These are phyloP conservation scores for Heliconius ethilla DNA, from an alignment of 2,888 invertebrate species.

Conservation along the genomic window DNA sequence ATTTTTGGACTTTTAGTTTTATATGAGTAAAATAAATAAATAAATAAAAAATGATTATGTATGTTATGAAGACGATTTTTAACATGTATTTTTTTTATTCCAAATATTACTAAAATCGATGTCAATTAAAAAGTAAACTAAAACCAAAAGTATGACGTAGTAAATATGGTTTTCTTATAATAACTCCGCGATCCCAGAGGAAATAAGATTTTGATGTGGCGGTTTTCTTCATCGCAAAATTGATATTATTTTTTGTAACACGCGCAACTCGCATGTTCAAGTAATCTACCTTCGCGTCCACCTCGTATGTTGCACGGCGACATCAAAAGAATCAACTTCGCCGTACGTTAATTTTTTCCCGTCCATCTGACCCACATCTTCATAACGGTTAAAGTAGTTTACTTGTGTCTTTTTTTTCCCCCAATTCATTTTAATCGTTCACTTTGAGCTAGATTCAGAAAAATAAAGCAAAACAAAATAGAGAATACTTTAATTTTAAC, in stretches of 20 bases:
- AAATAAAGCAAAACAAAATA: constrained; percentile 27
- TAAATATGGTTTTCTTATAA: constrained; percentile 63
- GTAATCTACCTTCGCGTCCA: constrained; percentile 42
- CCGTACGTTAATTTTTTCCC: constrained; percentile 48
- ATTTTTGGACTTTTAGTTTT: too few species aligned
- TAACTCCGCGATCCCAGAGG: constrained; percentile 63
- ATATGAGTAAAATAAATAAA: too few species aligned
- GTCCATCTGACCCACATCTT: constrained; percentile 53
- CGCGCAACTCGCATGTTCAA: constrained; percentile 60
- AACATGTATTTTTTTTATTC: too few species aligned
- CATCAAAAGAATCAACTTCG: constrained; percentile 48
- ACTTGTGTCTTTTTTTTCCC: constrained; percentile 40
- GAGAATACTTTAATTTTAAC: constrained; percentile 16
- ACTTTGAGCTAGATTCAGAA: constrained; percentile 21
- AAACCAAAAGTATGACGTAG: constrained; percentile 48
- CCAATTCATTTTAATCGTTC: constrained; percentile 26
- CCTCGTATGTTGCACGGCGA: constrained; percentile 25
- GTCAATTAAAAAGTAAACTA: constrained; percentile 34
- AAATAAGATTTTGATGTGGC: constrained; percentile 74
- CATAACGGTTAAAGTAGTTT: constrained; percentile 53
- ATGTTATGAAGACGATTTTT: too few species aligned
- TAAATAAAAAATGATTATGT: too few species aligned
- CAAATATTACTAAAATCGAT: not conserved
- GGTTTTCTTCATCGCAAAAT: constrained; percentile 64
- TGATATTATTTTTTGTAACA: constrained; percentile 64